A percentile compares a stretch with the other conserved stretches of the same genome.
Conservation (phyloP, 2,113 vertebrate species). For the Phaethornis superciliosus region DNA sequence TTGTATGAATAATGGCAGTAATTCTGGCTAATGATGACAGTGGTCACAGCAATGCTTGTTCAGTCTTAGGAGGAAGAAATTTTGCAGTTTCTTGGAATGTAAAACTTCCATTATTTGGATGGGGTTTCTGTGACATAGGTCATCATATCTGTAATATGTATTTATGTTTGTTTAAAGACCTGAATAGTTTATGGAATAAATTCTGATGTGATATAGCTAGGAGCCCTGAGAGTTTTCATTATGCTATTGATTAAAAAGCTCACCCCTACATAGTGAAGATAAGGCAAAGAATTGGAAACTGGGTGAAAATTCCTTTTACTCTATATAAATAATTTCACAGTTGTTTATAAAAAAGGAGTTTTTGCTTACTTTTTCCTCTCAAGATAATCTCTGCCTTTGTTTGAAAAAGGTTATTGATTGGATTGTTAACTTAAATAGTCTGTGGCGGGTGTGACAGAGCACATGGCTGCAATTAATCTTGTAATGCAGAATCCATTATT, state of each 20-base stretch:
- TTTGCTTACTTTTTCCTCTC: not conserved
- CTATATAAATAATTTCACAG: conserved; percentile 20
- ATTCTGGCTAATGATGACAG: not conserved
- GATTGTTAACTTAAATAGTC: conserved; percentile 69
- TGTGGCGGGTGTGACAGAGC: conserved; percentile 63
- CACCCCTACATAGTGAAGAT: not conserved
- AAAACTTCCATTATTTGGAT: not conserved
- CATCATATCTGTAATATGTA: not conserved
- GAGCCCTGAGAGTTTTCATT: conserved; percentile 12
- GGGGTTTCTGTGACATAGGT: not conserved
- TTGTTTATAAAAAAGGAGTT: not conserved
- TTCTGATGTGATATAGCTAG: not conserved
- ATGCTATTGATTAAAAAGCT: conserved; percentile 36
- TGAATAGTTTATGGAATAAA: conserved; percentile 10
- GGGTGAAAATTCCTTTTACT: conserved; percentile 5
- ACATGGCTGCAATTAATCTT: conserved; percentile 73
- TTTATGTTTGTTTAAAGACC: conserved; percentile 21
- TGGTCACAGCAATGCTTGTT: not conserved
- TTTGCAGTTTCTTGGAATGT: not conserved
- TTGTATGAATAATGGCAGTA: not conserved
- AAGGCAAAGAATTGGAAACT: not conserved
- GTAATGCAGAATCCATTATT: conserved; percentile 68
- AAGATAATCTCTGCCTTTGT: conserved; percentile 51
- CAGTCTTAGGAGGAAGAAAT: not conserved
- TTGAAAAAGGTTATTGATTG: conserved; percentile 72